phyloP scores from a whole-genome alignment of 2,888 invertebrate genomes.

The Entomobrya multifasciata region DNA sequence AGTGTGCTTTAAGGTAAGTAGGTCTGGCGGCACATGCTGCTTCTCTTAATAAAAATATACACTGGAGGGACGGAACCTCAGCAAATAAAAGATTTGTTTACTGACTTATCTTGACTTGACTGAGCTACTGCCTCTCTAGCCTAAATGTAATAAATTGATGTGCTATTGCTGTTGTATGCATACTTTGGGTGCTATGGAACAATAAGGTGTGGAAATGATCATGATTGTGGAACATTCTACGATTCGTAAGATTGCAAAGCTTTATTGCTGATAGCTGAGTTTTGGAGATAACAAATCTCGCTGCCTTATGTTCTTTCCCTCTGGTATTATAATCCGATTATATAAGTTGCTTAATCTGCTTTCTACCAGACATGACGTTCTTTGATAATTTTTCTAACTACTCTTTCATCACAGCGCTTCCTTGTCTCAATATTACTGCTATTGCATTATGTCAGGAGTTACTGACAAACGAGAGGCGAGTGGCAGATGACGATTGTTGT shows the following conservation, averaged over 20 bases:
- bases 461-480: background rate
- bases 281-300: slow-evolving; percentile 22
- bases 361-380: background rate
- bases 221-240: background rate
- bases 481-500: background rate
- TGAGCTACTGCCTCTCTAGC: no score
- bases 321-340: slow-evolving; percentile 60
- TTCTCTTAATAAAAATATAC: background rate
- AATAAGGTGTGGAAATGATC: background rate
- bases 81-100: slow-evolving; percentile 11
- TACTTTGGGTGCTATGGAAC: background rate
- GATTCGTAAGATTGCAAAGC: background rate
- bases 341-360: slow-evolving; percentile 57
- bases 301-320: slow-evolving; percentile 41
- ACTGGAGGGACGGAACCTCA: background rate
- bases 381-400: background rate
- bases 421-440: background rate
- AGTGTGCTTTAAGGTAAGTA: no score
- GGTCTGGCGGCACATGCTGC: background rate
- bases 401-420: background rate
- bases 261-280: slow-evolving; percentile 13
- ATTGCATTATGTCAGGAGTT: background rate
- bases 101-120: background rate
- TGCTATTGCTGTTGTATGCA: background rate
- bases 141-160: background rate